These are phyloP conservation scores for Pandemis heparana DNA, from an alignment of 2,888 invertebrate genomes.

Conservation along the genomic window DNA sequence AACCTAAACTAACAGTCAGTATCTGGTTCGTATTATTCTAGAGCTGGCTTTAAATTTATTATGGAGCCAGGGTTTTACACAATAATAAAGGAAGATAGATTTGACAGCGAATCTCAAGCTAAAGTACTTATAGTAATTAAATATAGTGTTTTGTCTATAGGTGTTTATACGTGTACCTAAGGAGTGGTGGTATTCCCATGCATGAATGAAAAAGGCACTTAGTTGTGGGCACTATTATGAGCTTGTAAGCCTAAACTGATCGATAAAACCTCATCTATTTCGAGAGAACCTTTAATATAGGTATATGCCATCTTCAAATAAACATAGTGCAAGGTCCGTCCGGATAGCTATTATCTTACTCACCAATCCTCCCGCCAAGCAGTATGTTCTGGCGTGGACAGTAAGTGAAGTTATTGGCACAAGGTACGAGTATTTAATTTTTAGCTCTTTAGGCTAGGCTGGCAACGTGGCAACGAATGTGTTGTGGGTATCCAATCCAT, in stretches of 20 bases:
- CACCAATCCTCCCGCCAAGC: too few species aligned
- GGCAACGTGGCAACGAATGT: too few species aligned
- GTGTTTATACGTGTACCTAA: background rate
- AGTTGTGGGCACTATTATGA: slow-evolving; percentile 34
- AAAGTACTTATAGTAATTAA: too few species aligned
- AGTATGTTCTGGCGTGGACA: too few species aligned
- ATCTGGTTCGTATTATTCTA: background rate
- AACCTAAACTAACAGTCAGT: background rate
- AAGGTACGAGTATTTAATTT: too few species aligned
- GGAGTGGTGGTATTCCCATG: background rate
- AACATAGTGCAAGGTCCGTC: too few species aligned
- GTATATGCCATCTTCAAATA: too few species aligned
- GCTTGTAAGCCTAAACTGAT: slow-evolving; percentile 62
- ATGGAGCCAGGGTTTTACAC: background rate
- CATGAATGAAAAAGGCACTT: slow-evolving; percentile 5
- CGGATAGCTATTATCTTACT: too few species aligned
- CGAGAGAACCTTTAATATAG: too few species aligned
- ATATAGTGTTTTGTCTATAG: background rate
- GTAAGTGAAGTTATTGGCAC: too few species aligned
- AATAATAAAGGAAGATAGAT: background rate
- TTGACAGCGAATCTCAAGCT: background rate
- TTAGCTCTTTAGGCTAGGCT: too few species aligned
- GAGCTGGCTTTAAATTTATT: background rate
- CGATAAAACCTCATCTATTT: slow-evolving; percentile 50
- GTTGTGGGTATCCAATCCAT: too few species aligned